Evolutionary conservation across 2,797 vertebrate genomes (phyloP), one percentile per base, ranked within the genome.

Genomic region (Pseudochaenichthys georgianus): DNA sequence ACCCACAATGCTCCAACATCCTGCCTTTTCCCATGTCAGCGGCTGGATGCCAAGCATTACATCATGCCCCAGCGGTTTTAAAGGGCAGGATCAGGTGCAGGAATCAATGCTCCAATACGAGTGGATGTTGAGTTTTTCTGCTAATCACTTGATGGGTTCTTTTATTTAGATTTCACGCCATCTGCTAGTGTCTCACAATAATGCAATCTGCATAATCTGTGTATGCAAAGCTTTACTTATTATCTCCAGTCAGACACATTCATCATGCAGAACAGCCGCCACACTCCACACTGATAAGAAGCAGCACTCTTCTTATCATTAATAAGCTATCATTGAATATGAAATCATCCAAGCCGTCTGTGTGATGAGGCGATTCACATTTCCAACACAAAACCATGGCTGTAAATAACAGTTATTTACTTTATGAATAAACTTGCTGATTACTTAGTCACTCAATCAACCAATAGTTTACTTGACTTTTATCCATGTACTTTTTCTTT

Each of bases 1-100:
- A 65, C 72, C 70, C 69, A 82, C 70, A 51, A 61, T 63, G 45
- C 58, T 73, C 52, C 58, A 67, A 75, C 68, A 74, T 90, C 83
- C 78, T 83, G 72, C 52, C 52, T 64, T 80, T 69, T 78, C 78
- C 82, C 80, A 71, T 65, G 64, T 77, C 73, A 64, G 77, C 67
- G 43, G 72, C 65, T 19, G 58, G 75, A 87, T 86, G 73, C 82
- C 64, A 72, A 82, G 67, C 88, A 90, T 92, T 90, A 91, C 82
- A 70, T 93, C 88, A 93, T 84, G 70, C 52, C 53, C 70, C 51
- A 9, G 45, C 78, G 81, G 73, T 62, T 82, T 87, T 64, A 83
- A 86, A 90, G 74, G 48, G 76, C 48, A 75, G 73, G 73, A 77
- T 67, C n/a, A 6, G 53, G 54, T 81, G 63, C 48, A 61, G 43